A percentile compares a stretch with the other conserved stretches of the same genome.
Evolutionary conservation across 92 coral and sea anemone species (phyloP).

Genomic region (Porites evermanni): DNA sequence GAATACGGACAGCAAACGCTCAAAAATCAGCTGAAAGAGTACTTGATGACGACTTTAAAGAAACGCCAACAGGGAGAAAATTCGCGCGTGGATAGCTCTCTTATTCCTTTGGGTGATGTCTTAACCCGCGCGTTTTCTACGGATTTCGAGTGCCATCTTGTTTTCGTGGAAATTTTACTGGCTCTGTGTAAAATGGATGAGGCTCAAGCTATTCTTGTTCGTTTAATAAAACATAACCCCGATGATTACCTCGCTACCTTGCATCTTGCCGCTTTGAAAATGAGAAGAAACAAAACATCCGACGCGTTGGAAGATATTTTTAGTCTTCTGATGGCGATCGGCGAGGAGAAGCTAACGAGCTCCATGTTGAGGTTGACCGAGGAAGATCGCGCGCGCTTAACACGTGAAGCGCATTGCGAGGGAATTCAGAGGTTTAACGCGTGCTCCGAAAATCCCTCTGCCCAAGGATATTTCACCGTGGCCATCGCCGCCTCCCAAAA

Average conservation of each 20-base stretch:
- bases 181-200: constrained; percentile 76
- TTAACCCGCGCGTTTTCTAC: constrained; percentile 74
- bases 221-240: constrained; percentile 78
- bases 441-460: constrained; percentile 37
- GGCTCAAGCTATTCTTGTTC: constrained; percentile 87
- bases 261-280: constrained; percentile 84
- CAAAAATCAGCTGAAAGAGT: constrained; percentile 54
- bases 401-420: constrained; percentile 79
- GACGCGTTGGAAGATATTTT: constrained; percentile 81
- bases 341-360: constrained; percentile 75
- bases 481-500: constrained; percentile 74
- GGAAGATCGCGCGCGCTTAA: constrained; percentile 64
- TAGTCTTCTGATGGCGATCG: constrained; percentile 69
- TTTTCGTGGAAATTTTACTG: constrained; percentile 78
- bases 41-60: constrained; percentile 42
- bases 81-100: constrained; percentile 45
- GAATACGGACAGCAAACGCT: constrained; percentile 55
- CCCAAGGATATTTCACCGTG: constrained; percentile 61
- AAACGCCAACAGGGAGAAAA: constrained; percentile 20
- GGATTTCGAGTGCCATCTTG: constrained; percentile 78
- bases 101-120: constrained; percentile 75
- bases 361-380: constrained; percentile 61
- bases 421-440: constrained; percentile 58
- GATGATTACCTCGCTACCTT: constrained; percentile 71
- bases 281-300: constrained; percentile 72